These are phyloP conservation scores for Camponotus vicinus DNA, from an alignment of 1,140 invertebrate genomes.

Conservation along the genomic window DNA sequence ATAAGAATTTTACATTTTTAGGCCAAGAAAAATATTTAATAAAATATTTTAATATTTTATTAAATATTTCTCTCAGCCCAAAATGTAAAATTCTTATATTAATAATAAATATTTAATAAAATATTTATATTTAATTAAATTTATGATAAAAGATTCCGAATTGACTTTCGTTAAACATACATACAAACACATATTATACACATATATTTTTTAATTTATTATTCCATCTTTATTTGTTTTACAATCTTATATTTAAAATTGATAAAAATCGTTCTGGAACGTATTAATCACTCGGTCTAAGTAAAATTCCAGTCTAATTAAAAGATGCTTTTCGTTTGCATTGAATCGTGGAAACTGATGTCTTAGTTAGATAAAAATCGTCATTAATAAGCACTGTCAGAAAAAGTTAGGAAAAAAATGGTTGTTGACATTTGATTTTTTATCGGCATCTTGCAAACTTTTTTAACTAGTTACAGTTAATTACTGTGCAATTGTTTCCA, in stretches of 20 bases:
- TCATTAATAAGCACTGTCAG: slow-evolving; percentile 14
- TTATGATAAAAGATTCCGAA: not conserved
- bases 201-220: not conserved
- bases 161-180: not conserved
- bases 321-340: slow-evolving; percentile 27
- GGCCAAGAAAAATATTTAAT: not conserved
- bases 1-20: not conserved
- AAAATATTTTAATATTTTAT: too few relatives aligned
- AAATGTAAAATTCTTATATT: too few relatives aligned
- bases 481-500: slow-evolving; percentile 48
- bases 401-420: not conserved
- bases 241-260: slow-evolving; percentile 10
- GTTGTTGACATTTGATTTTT: slow-evolving; percentile 52
- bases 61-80: too few relatives aligned
- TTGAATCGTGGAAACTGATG: slow-evolving; percentile 13
- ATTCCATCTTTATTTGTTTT: not conserved
- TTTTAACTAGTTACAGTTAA: slow-evolving; percentile 73
- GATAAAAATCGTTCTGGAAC: slow-evolving; percentile 19
- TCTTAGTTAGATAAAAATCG: slow-evolving; percentile 43
- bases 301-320: slow-evolving; percentile 33
- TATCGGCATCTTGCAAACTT: slow-evolving; percentile 40
- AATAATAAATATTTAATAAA: too few relatives aligned
- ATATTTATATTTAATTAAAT: slow-evolving; percentile 3
- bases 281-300: slow-evolving; percentile 35
- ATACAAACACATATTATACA: too few relatives aligned